Evolutionary conservation across 1,140 invertebrate species (phyloP).

Genomic region (Zophobas morio): DNA sequence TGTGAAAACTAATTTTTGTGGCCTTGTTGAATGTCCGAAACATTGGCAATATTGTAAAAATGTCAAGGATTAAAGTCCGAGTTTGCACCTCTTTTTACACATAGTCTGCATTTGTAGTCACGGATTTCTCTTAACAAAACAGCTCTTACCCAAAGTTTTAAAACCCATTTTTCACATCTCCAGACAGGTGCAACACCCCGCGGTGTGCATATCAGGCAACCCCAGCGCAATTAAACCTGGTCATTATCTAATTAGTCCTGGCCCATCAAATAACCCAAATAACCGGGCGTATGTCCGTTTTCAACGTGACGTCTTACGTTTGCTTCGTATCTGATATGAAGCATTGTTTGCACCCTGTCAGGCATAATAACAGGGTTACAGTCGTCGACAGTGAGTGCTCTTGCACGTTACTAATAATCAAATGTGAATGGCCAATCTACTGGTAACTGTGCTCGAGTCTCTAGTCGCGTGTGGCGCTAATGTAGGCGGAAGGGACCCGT

Average conservation of each 20-base stretch:
- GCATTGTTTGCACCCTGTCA: slow-evolving; percentile 2
- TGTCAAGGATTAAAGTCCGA: too few species aligned
- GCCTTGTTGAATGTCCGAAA: too few species aligned
- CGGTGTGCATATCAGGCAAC: background rate
- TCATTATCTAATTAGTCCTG: slow-evolving; percentile 28
- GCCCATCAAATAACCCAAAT: background rate
- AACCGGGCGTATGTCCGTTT: slow-evolving; percentile 4
- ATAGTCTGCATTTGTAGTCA: too few species aligned
- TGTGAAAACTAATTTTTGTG: too few species aligned
- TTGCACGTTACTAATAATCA: slow-evolving; percentile 27
- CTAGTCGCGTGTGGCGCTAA: slow-evolving; percentile 46
- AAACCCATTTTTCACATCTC: background rate
- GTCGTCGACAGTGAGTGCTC: slow-evolving; percentile 18
- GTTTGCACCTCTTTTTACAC: too few species aligned
- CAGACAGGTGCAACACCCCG: background rate
- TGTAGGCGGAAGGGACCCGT: slow-evolving; percentile 44
- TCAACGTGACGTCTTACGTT: background rate
- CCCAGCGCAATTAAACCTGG: slow-evolving; percentile 6
- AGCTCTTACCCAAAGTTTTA: too few species aligned
- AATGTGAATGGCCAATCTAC: slow-evolving; percentile 28
- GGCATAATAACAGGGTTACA: slow-evolving; percentile 11
- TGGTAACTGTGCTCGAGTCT: slow-evolving; percentile 35
- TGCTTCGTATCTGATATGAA: slow-evolving; percentile 13
- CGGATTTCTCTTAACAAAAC: too few species aligned
- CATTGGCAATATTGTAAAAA: too few species aligned